phyloP scores from a whole-genome alignment of 2,888 invertebrate species.

The Prenolepis imparis region DNA sequence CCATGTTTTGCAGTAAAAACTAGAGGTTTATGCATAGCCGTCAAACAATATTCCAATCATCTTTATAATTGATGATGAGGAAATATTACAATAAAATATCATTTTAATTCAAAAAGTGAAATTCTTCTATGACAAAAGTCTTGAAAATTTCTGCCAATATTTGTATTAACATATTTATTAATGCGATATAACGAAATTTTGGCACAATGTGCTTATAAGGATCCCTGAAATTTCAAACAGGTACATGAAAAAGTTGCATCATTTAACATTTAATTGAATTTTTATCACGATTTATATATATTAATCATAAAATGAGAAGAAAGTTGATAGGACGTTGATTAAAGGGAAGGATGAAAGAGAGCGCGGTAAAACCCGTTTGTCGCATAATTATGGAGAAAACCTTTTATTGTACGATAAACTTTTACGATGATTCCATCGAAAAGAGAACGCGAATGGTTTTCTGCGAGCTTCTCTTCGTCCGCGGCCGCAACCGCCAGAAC shows the following conservation, averaged over 20 bases:
- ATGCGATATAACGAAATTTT: neutral
- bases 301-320: slow-evolving; percentile 1
- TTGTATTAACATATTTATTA: neutral
- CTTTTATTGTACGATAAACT: neutral
- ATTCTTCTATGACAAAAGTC: neutral
- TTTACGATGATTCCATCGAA: neutral
- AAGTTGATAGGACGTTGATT: neutral
- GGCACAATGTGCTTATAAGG: neutral
- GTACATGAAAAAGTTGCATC: neutral
- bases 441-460: slow-evolving; percentile 1
- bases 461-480: neutral
- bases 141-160: neutral
- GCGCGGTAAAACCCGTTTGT: neutral
- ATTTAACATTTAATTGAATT: neutral
- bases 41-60: neutral
- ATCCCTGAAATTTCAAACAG: neutral
- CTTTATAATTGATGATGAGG: neutral
- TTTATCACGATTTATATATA: neutral
- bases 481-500: slow-evolving; percentile 28
- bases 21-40: neutral
- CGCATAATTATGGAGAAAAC: neutral
- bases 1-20: neutral
- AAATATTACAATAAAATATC: slow-evolving; percentile 8
- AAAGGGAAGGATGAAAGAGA: neutral
- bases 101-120: neutral